Evolutionary conservation across 37 sponge, comb jelly and placozoan genomes (phyloP), one percentile per base, ranked within the genome.

Genomic region (Spongilla lacustris): DNA sequence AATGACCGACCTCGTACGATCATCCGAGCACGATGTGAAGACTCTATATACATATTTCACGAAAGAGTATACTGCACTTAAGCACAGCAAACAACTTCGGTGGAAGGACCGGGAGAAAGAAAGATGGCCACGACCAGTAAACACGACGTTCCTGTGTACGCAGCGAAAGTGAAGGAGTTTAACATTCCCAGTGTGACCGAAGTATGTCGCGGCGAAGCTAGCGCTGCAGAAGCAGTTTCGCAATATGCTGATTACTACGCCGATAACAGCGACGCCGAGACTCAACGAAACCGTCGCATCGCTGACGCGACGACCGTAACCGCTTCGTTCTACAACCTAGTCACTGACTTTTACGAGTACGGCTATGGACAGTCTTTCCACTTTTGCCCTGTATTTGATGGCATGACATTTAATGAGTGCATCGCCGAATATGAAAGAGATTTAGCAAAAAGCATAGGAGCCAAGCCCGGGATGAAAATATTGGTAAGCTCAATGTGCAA

Each of bases 281-380:
- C 58, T 17, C 58, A 14, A 14, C 14, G 58, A 58, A 58, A 58
- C 58, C 58, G 58, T 58, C 79, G 93, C 27, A 80, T 25, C 12
- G 73, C 84, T 30, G 71, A 87, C 24, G 66, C 88, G 11, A 38
- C 2, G 6, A 86, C 81, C 0, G 72, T 91, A 0, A 24, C 73
- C 19, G 30, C 25, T 23, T 37, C 67, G 27, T 94, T 74, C 78
- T 90, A 94, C 81, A 67, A 78, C 27, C 80, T 91, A 34, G 94
- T 91, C 36, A 94, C 94, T 1, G 91, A 94, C 74, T 94, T 94
- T 66, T 94, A 91, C 77, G 91, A 94, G 74, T 94, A 91, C 73
- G 94, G 94, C 41, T 94, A 77, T 38, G 91, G 94, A 24, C 84
- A 88, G 8, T 87, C 89, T 50, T 94, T 94, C 76, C 94, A 94